phyloP scores from a whole-genome alignment of 2,113 vertebrate species.

The Passer montanus region DNA sequence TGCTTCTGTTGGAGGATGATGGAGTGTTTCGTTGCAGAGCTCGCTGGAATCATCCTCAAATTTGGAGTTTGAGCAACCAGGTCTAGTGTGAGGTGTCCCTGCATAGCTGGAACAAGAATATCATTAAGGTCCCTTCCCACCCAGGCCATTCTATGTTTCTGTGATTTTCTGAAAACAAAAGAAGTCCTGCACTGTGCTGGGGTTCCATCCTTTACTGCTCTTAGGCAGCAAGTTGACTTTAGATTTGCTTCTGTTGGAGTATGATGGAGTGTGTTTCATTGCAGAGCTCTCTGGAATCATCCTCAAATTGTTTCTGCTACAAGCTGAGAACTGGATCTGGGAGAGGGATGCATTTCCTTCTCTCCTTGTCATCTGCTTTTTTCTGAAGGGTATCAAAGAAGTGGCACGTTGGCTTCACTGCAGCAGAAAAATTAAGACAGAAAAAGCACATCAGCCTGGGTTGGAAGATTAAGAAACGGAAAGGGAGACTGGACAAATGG shows the following conservation, averaged over 20 bases:
- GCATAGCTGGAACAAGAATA: not conserved
- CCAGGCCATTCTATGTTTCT: not conserved
- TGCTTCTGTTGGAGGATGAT: not conserved
- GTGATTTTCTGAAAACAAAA: not conserved
- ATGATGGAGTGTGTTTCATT: not conserved
- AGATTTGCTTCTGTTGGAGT: not conserved
- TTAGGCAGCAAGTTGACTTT: not conserved
- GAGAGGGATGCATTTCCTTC: not conserved
- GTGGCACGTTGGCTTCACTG: not conserved
- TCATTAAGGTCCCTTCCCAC: not conserved
- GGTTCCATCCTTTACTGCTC: not conserved
- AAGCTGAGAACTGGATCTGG: not conserved
- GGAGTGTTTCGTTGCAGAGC: not conserved
- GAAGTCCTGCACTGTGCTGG: not conserved
- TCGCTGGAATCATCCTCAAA: not conserved
- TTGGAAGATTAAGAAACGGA: not conserved
- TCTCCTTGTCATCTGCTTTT: accelerated
- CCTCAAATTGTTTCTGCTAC: not conserved
- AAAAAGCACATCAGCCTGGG: not conserved
- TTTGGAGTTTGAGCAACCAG: not conserved
- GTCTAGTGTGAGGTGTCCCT: not conserved
- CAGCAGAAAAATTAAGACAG: not conserved
- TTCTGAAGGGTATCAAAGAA: not conserved
- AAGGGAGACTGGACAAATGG: not conserved
- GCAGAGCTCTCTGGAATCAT: not conserved